A percentile compares a stretch with the other conserved stretches of the same genome.
phyloP scores from a whole-genome alignment of 2,113 vertebrate genomes.

The Ibidorhyncha struthersii region DNA sequence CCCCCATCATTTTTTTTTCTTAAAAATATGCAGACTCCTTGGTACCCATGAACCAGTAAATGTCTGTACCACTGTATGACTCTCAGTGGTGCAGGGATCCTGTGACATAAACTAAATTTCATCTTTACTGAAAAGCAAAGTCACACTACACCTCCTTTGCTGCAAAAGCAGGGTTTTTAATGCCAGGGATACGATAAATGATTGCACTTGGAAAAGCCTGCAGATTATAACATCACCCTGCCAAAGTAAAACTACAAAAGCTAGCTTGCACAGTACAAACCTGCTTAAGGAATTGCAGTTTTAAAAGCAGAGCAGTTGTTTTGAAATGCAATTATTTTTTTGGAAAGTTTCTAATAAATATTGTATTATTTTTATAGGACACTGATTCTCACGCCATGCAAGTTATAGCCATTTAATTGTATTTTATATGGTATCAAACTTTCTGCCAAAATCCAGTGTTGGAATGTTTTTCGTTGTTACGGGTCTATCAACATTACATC shows the following conservation, averaged over 20 bases:
- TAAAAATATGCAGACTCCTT: not conserved
- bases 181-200: not conserved
- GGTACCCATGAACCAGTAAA: not conserved
- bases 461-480: conserved; percentile 56
- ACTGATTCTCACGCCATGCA: conserved; percentile 34
- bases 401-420: conserved; percentile 57
- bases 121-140: not conserved
- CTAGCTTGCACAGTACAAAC: not conserved
- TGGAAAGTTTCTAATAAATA: conserved; percentile 20
- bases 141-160: not conserved
- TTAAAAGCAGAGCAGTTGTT: conserved; percentile 15
- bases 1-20: not conserved
- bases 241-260: not conserved
- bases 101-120: not conserved
- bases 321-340: conserved; percentile 45
- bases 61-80: not conserved
- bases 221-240: not conserved
- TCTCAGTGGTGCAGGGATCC: not conserved
- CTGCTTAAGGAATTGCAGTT: not conserved
- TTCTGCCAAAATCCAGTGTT: conserved; percentile 48
- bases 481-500: conserved; percentile 64
- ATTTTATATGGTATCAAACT: conserved; percentile 48
- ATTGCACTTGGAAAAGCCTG: not conserved
- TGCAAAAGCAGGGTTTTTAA: not conserved
- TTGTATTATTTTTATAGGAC: conserved; percentile 41